phyloP scores from a whole-genome alignment of 2,888 invertebrate species.

The Carcina quercana region DNA sequence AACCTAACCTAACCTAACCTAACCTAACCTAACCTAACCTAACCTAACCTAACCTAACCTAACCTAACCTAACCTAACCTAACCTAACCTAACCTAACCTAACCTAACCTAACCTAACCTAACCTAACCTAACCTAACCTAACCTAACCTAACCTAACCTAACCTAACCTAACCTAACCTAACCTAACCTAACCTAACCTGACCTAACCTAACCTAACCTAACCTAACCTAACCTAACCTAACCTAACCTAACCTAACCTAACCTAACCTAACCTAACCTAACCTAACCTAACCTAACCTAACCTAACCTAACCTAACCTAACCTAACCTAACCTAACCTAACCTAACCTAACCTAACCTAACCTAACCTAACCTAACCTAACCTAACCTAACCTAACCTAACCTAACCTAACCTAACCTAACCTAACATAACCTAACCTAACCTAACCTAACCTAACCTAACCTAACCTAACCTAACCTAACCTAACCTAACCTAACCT shows the following conservation, averaged over 20 bases:
- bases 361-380: conserved; percentile 15
- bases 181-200: conserved; percentile 15
- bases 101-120: conserved; percentile 17
- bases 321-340: conserved; percentile 11
- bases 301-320: conserved; percentile 16
- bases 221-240: conserved; percentile 15
- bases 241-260: conserved; percentile 16
- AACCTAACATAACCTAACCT: conserved; percentile 15
- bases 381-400: conserved; percentile 7
- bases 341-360: conserved; percentile 14
- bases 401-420: conserved; percentile 4
- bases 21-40: conserved; percentile 20
- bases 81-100: conserved; percentile 14
- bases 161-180: conserved; percentile 19
- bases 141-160: conserved; percentile 16
- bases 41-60: conserved; percentile 21
- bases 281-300: conserved; percentile 11
- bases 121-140: conserved; percentile 16
- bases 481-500: conserved; percentile 14
- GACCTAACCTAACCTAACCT: conserved; percentile 14
- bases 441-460: conserved; percentile 15
- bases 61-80: conserved; percentile 18
- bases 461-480: conserved; percentile 16
- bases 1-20: conserved; percentile 19
- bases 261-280: conserved; percentile 17